These are phyloP conservation scores for Bhutanitis thaidina DNA, from an alignment of 2,888 invertebrate genomes.

Conservation along the genomic window DNA sequence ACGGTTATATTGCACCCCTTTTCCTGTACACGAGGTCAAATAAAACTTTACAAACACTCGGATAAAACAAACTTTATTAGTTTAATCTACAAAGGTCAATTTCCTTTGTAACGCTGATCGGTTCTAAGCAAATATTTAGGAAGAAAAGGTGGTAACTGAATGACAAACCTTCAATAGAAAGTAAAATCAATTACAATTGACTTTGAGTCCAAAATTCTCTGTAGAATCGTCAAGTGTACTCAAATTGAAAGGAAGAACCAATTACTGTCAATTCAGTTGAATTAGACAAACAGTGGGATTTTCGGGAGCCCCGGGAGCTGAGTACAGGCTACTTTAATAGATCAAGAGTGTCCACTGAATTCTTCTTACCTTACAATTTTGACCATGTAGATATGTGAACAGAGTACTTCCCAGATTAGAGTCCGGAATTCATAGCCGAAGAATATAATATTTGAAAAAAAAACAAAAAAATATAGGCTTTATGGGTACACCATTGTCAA, in stretches of 20 bases:
- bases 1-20: constrained; percentile 42
- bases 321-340: constrained; percentile 12
- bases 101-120: constrained; percentile 15
- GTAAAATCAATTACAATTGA: not conserved
- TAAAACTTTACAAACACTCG: constrained; percentile 16
- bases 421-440: no score
- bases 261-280: constrained; percentile 60
- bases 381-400: no score
- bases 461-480: no score
- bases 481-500: no score
- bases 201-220: constrained; percentile 17
- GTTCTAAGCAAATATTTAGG: not conserved
- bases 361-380: not conserved
- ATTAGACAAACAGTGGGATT: constrained; percentile 58
- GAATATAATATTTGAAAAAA: no score
- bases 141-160: constrained; percentile 24
- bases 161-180: constrained; percentile 4
- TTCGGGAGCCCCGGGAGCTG: constrained; percentile 35
- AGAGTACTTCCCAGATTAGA: no score
- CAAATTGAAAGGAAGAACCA: constrained; percentile 56
- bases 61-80: constrained; percentile 22
- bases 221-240: constrained; percentile 38
- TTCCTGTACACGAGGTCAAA: constrained; percentile 48
- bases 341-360: constrained; percentile 11
- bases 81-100: constrained; percentile 17